Evolutionary conservation across 1,140 invertebrate genomes (phyloP), one percentile per base, ranked within the genome.

Genomic region (Tetramorium alpestre): DNA sequence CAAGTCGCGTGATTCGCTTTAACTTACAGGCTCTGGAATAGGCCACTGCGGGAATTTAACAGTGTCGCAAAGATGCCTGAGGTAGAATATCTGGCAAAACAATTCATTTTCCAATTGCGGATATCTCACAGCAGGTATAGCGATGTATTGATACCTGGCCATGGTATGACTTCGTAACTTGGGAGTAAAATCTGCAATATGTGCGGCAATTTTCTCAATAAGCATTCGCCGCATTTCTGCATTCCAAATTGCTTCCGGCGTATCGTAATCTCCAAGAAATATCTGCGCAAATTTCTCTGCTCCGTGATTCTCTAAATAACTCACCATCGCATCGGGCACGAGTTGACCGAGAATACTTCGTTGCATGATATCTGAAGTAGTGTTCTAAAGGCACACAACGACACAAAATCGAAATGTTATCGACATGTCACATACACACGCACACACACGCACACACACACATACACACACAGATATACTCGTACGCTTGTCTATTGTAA

Each of bases 41-140:
- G 99, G 98, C 99, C 99, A 99, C 93, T 99, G 97, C 16, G 98
- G 99, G 95, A 99, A 99, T 89, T 96, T 96, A 25, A 96, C 95
- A 3, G 96, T 97, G 96, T 99, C 99, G 96, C 99, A 99, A 67
- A 99, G 96, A 96, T 99, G 99, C 18, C 99, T 96, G 85, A 99
- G 96, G 95, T 99, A 99, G 95, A 99, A 99, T 93, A 99, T 99
- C 95, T 99, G 99, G 95, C 99, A 99, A 96, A 99, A 99, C 16
- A 99, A 96, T 96, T 99, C 99, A 91, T 97, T 97, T 92, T 99
- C 98, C 85, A 99, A 96, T 96, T 99, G 99, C 25, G 98, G 98
- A 96, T 99, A 99, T 86, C 97, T 97, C 44, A 99, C 97, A 13
- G 98, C 97, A 56, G 99, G 99, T 92, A 99, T 99, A 22, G 99